Evolutionary conservation across 2,888 invertebrate genomes (phyloP).

Genomic region (Corbicula japonica): DNA sequence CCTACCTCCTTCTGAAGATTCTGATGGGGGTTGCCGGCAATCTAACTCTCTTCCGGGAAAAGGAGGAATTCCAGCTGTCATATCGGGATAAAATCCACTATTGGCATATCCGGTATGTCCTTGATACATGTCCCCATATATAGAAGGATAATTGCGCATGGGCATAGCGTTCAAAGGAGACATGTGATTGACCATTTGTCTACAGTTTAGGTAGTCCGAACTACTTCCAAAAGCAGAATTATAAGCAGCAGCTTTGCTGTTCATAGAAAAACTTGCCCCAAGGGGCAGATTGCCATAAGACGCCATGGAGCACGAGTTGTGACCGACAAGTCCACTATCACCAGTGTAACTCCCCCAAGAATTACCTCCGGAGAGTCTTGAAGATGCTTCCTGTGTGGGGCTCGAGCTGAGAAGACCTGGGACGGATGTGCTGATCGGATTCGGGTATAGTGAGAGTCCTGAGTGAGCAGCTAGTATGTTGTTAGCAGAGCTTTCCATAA

Average conservation of each 20-base stretch:
- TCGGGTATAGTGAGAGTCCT: slow-evolving; percentile 77
- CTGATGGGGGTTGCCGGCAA: slow-evolving; percentile 79
- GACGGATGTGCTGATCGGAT: slow-evolving; percentile 74
- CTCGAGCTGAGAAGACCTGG: slow-evolving; percentile 78
- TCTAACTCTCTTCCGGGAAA: slow-evolving; percentile 81
- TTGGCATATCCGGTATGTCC: slow-evolving; percentile 81
- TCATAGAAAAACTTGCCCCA: slow-evolving; percentile 81
- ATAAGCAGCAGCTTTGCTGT: slow-evolving; percentile 80
- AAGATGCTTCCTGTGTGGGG: slow-evolving; percentile 78
- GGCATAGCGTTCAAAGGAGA: slow-evolving; percentile 80
- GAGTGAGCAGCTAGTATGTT: slow-evolving; percentile 80
- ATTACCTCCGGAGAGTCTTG: slow-evolving; percentile 78
- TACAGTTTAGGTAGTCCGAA: slow-evolving; percentile 82
- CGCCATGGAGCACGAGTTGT: slow-evolving; percentile 82
- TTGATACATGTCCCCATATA: slow-evolving; percentile 83
- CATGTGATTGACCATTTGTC: slow-evolving; percentile 82
- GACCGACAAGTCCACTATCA: slow-evolving; percentile 75
- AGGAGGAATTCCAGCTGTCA: slow-evolving; percentile 81
- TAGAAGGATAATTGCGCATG: slow-evolving; percentile 80
- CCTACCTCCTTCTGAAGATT: slow-evolving; percentile 79
- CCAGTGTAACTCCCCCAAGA: slow-evolving; percentile 81
- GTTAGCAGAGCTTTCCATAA: slow-evolving; percentile 80
- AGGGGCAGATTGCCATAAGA: slow-evolving; percentile 81
- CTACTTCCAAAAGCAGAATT: slow-evolving; percentile 77
- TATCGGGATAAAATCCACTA: slow-evolving; percentile 83